Conservation (phyloP, 2,113 vertebrate species). For the Lethenteron camtschaticum region DNA sequence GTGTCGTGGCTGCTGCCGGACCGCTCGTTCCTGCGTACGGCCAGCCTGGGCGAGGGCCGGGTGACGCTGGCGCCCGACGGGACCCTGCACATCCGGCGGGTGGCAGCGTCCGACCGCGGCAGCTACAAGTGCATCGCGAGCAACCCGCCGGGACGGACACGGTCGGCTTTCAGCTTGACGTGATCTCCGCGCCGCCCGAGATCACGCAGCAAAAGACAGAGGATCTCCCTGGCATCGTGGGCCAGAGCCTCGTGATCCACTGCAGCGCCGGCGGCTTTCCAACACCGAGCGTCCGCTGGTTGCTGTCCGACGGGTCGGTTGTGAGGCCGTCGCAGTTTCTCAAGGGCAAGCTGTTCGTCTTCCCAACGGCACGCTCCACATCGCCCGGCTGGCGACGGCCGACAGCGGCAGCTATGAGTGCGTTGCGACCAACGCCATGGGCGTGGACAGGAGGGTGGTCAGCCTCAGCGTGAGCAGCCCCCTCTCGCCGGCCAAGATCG, state of each 20-base stretch:
- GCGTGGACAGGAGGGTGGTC: slow-evolving; percentile 30
- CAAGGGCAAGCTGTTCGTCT: slow-evolving; percentile 34
- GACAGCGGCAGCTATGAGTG: slow-evolving; percentile 52
- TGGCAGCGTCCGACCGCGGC: slow-evolving; percentile 33
- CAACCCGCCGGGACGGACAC: slow-evolving; percentile 44
- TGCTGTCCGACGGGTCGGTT: slow-evolving; percentile 29
- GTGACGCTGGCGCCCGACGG: slow-evolving; percentile 32
- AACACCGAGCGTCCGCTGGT: slow-evolving; percentile 37
- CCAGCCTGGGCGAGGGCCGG: slow-evolving; percentile 15
- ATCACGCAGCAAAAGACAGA: slow-evolving; percentile 38
- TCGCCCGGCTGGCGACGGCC: slow-evolving; percentile 20
- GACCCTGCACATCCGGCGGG: slow-evolving; percentile 33
- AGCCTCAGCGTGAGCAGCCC: slow-evolving; percentile 24
- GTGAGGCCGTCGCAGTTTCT: slow-evolving; percentile 41
- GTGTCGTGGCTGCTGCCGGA: slow-evolving; percentile 63
- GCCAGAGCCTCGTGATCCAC: slow-evolving; percentile 31
- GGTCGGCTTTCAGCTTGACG: slow-evolving; percentile 34
- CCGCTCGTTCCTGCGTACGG: slow-evolving; percentile 18
- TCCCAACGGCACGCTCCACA: slow-evolving; percentile 60
- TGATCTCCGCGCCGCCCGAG: slow-evolving; percentile 34
- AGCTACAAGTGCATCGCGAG: slow-evolving; percentile 52
- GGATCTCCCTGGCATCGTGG: slow-evolving; percentile 31
- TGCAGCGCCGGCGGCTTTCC: slow-evolving; percentile 44
- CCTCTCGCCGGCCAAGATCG: slow-evolving; percentile 35
- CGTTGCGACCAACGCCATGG: slow-evolving; percentile 35